Evolutionary conservation across 2,888 invertebrate genomes (phyloP), one percentile per base, ranked within the genome.

Genomic region (Mongoloraphidia duomilia): DNA sequence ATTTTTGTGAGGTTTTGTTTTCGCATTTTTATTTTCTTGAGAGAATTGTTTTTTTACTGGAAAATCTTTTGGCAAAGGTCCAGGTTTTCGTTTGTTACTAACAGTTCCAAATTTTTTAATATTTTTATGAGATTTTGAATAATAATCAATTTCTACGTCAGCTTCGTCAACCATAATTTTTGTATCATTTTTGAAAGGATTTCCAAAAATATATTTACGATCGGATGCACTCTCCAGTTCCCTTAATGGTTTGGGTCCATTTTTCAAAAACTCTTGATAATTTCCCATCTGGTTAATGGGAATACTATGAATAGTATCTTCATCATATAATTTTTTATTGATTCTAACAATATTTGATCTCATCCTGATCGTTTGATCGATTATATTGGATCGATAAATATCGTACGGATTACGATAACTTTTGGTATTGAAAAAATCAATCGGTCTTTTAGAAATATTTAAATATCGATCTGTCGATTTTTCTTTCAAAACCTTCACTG

Each of bases 201-300:
- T 98, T 48, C 98, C 98, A 65, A 98, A 99, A 87, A 96, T 97
- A 63, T 98, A 97, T 60, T 95, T 91, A 11, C 97, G 72, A 42
- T 94, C 91, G 4, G 96, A 95, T 35, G 87, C 83, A 37, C 91
- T 88, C 69, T 97, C 97, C 42, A 98, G 85, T 72, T 96, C 94
- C 13, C 95, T 72, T 50, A 97, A 72, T 47, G 92, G 92, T 43
- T 90, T 87, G 48, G 92, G 88, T 77, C 90, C 86, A 49, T 91
- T 80, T 71, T 94, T 95, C 52, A 97, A 73, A 65, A 97, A 96
- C 67, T 97, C 96, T 69, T 98, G 96, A 69, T 97, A 98, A 73
- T 98, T 97, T 59, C 98, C 98, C 98, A 99, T 99, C 67, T 94
- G 93, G 14, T 89, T 84, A 14, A 98, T 90, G 8, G 97, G 95